These are phyloP conservation scores for Enteromius argenteus DNA, from an alignment of 2,797 vertebrate species.

Conservation along the genomic window DNA sequence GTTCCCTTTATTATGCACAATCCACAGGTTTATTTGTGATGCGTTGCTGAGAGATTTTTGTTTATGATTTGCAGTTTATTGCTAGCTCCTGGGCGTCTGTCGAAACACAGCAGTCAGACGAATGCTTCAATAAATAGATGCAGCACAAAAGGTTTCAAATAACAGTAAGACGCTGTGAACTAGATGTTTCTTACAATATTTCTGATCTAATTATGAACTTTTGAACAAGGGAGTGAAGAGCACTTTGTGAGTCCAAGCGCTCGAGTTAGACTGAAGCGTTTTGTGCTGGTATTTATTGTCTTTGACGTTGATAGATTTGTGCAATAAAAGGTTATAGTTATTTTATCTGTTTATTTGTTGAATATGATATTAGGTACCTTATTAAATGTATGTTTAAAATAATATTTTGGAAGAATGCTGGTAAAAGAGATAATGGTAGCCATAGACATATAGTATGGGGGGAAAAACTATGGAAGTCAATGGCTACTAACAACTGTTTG, in stretches of 20 bases:
- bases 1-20: slow-evolving; percentile 12
- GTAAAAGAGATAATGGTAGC: not conserved
- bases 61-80: slow-evolving; percentile 20
- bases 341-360: not conserved
- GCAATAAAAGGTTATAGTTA: not conserved
- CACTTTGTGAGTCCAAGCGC: not conserved
- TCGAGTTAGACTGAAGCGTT: not conserved
- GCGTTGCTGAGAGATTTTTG: slow-evolving; percentile 15
- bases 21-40: slow-evolving; percentile 17
- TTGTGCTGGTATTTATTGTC: not conserved
- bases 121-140: slow-evolving; percentile 14
- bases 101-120: slow-evolving; percentile 16
- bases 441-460: not conserved
- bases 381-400: not conserved
- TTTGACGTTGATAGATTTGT: not conserved
- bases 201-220: slow-evolving; percentile 11
- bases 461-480: not conserved
- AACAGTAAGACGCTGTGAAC: slow-evolving; percentile 16
- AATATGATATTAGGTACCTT: not conserved
- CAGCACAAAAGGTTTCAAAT: not conserved
- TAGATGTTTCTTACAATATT: not conserved
- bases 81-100: slow-evolving; percentile 17
- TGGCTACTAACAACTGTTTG: not conserved
- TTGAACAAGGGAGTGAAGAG: not conserved
- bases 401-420: not conserved